Evolutionary conservation across 2,113 vertebrate genomes (phyloP).

Genomic region (Ophthalmolycus amberensis): DNA sequence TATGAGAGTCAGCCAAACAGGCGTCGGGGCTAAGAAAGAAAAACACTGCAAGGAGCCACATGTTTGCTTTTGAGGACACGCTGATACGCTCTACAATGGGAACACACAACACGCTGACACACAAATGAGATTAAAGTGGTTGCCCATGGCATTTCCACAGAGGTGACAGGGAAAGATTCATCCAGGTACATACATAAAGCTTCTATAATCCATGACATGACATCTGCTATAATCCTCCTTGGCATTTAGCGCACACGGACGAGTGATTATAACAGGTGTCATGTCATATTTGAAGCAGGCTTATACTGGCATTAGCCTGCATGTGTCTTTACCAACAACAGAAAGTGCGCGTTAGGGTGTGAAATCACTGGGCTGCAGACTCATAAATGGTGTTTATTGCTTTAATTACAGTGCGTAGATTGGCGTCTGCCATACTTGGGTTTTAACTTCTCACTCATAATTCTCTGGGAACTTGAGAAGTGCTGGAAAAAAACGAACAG

Average conservation of each 20-base stretch:
- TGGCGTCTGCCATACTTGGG: conserved; percentile 35
- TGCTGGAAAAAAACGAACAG: conserved; percentile 13
- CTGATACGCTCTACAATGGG: conserved; percentile 36
- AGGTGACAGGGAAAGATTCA: conserved; percentile 50
- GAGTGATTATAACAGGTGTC: conserved; percentile 77
- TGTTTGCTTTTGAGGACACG: conserved; percentile 56
- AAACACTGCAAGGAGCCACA: conserved; percentile 49
- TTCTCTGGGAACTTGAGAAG: conserved; percentile 12
- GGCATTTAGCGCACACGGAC: conserved; percentile 61
- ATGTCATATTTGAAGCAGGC: conserved; percentile 72
- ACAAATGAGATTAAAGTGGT: conserved; percentile 61
- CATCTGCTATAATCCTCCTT: conserved; percentile 73
- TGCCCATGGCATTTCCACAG: conserved; percentile 36
- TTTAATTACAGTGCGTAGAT: conserved; percentile 45
- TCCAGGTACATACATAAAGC: conserved; percentile 48
- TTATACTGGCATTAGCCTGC: conserved; percentile 60
- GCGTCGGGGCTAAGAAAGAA: conserved; percentile 63
- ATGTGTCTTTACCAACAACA: conserved; percentile 32
- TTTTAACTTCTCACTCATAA: conserved; percentile 22
- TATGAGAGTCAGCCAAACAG: conserved; percentile 57
- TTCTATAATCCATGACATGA: conserved; percentile 67
- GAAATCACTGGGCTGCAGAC: conserved; percentile 50
- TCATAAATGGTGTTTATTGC: conserved; percentile 63
- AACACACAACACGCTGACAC: conserved; percentile 37
- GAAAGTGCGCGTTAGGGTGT: conserved; percentile 46